Evolutionary conservation across 2,797 vertebrate species (phyloP), one percentile per base, ranked within the genome.

Genomic region (Coluber constrictor): DNA sequence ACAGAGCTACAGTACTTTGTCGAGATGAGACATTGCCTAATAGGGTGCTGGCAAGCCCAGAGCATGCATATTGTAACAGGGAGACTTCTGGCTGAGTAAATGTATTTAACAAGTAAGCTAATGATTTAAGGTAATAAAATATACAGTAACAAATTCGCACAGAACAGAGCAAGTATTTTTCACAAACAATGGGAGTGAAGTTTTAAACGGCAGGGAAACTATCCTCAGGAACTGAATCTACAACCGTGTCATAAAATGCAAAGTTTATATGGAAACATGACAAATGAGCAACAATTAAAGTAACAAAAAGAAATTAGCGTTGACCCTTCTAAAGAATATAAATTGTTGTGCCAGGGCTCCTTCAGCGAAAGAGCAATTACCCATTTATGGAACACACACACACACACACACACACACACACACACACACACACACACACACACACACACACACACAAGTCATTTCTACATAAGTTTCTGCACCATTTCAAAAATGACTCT

Each of bases 11-110:
- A 7, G 47, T 51, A 51, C 59, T 92, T 94, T 43, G 51, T n/a
- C 70, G 94, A 83, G 94, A 95, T 95, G 93, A 90, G 83, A 92
- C 86, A 79, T 27, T 12, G 59, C 57, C 29, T 94, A 87, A 16
- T 37, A 57, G 63, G 16, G 70, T 89, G 16, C 63, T 94, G 8
- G 0, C 0, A 87, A 79, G 90, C 79, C 88, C 89, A 60, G 51
- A 91, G 56, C 29, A 51, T 25, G 37, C 29, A 70, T 2, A 63
- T 27, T 37, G 5, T 89, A 87, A 51, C n/a, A 87, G 32, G 63
- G 18, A 90, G 37, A 56, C 25, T 57, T 88, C 54, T 23, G 5
- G 86, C 32, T 60, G 79, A 90, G 2, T 9, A 66, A 43, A 88
- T 83, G n/a, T 51, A 57, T 90, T 92, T 90, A 93, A 86, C 92